Conservation (phyloP, 2,113 vertebrate genomes). For the Balaenoptera acutorostrata region DNA sequence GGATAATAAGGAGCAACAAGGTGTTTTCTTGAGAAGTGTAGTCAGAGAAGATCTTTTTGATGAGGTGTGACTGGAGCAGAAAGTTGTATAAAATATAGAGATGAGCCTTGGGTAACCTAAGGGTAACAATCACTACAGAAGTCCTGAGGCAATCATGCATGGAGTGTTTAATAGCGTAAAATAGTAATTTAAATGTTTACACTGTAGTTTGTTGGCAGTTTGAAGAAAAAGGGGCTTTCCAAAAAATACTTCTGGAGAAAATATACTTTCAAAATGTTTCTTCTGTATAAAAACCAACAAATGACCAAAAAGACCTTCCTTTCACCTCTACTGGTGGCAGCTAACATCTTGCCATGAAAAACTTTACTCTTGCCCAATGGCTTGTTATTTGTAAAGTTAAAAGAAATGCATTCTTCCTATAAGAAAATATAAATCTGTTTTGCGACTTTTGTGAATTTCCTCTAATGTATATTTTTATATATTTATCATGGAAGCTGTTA, state of each 20-base stretch:
- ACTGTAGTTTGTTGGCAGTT: not conserved
- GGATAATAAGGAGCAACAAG: not conserved
- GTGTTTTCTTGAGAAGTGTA: not conserved
- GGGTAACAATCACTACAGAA: not conserved
- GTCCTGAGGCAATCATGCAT: not conserved
- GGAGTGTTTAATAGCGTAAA: not conserved
- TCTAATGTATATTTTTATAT: not conserved
- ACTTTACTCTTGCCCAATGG: not conserved
- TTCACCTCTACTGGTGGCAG: not conserved
- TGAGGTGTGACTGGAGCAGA: not conserved
- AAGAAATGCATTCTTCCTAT: conserved; percentile 1
- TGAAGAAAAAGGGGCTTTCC: not conserved
- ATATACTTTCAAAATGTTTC: not conserved
- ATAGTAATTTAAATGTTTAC: not conserved
- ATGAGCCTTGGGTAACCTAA: not conserved
- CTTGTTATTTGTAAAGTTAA: not conserved
- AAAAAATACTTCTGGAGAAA: not conserved
- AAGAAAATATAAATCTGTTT: not conserved
- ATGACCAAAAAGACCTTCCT: not conserved
- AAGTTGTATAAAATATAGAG: not conserved
- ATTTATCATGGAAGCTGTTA: not conserved
- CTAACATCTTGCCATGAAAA: not conserved
- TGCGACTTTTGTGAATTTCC: not conserved
- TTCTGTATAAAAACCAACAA: not conserved
- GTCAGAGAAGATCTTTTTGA: not conserved